phyloP scores from a whole-genome alignment of 2,888 invertebrate species.

The Calliscelio sp. region DNA sequence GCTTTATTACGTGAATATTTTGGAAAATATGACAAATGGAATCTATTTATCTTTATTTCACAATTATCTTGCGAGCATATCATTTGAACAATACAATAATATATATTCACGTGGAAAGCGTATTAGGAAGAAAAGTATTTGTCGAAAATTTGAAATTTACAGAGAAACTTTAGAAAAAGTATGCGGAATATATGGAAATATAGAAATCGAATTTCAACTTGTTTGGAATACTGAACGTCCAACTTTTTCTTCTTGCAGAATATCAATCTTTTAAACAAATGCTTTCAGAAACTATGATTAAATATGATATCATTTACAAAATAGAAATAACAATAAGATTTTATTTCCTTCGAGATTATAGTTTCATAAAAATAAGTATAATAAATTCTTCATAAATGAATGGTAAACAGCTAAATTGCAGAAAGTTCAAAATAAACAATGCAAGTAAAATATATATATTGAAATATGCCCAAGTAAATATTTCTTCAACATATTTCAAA shows the following conservation, averaged over 20 bases:
- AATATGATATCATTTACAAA: neutral
- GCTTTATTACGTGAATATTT: constrained; percentile 36
- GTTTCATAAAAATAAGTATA: no score
- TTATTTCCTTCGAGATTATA: no score
- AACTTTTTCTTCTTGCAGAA: constrained; percentile 28
- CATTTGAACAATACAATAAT: constrained; percentile 30
- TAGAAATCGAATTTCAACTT: constrained; percentile 49
- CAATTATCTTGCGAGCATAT: constrained; percentile 30
- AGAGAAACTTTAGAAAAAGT: constrained; percentile 48
- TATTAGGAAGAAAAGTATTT: constrained; percentile 21
- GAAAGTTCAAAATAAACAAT: no score
- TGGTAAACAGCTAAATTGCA: no score
- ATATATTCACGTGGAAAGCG: constrained; percentile 2
- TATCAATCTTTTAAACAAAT: constrained; percentile 33
- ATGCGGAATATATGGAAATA: constrained; percentile 40
- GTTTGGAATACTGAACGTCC: constrained; percentile 32
- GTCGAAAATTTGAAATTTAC: constrained; percentile 41
- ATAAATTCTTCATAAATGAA: no score
- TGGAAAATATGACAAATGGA: constrained; percentile 26
- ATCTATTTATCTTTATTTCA: constrained; percentile 38
- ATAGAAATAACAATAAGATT: neutral
- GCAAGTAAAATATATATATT: no score
- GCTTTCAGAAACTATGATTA: constrained; percentile 19
- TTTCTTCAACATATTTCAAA: no score
- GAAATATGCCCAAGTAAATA: no score